Base-by-base conservation (phyloP, 2,113 vertebrate genomes). In the Gavia stellata region DNA sequence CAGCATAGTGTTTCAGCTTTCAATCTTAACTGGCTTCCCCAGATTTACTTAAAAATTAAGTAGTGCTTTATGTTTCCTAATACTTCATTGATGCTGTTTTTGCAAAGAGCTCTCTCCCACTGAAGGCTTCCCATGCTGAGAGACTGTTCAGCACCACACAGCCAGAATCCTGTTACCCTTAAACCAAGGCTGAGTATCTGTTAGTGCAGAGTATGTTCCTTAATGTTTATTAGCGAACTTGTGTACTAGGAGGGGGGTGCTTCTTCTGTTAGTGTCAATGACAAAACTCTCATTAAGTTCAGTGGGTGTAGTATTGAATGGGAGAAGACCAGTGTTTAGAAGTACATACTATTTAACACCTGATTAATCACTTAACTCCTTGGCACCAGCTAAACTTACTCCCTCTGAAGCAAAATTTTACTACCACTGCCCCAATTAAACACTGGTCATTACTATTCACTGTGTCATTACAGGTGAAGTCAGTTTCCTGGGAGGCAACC, bases 401-500 rank as follows among this genome's bases (percentile, higher is more conserved):
- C 62, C 66, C 59, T 94, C 70, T 91, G 78, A 97, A 97, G 89
- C 58, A 87, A 96, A 92, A 89, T 91, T 92, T 93, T 94, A 84
- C 81, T 92, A 86, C 85, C 78, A 78, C 40, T 93, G 85, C 58
- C 87, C 94, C 80, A 96, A 77, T 96, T 97, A 97, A 94, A 58
- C 50, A 59, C 55, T 82, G 90, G 91, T 91, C 86, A 66, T 95
- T 96, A 85, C 86, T 88, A 80, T 95, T 95, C 81, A 73, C 62
- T 66, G n/a, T 96, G 95, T 95, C 86, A 95, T 94, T 96, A 93
- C 71, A 83, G 74, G 88, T 78, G 75, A 91, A 90, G 89, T 88
- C 88, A 92, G 94, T 95, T 97, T 96, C 93, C 87, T 95, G 88
- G 86, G 96, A 97, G 92, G 92, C 88, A 96, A 88, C 90, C 83